Percentiles rank a stretch among this genome's conserved stretches.
phyloP scores from a whole-genome alignment of 1,140 invertebrate genomes.

The Solenopsis invicta region DNA sequence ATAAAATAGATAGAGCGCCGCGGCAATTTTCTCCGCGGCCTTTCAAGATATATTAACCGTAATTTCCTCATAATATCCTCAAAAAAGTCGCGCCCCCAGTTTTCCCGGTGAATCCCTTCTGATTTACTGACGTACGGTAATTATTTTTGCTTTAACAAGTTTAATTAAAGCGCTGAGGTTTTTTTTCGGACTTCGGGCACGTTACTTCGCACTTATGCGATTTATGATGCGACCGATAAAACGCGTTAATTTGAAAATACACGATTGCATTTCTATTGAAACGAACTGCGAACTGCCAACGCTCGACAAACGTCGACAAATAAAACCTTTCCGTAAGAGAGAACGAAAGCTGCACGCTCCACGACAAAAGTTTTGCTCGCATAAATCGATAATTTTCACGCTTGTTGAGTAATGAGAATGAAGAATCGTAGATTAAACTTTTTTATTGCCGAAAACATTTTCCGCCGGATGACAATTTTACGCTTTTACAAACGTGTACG shows the following conservation, averaged over 20 bases:
- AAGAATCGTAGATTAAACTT: neutral
- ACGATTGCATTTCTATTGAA: conserved; percentile 7
- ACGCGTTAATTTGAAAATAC: neutral
- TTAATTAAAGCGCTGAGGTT: neutral
- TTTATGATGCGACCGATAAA: neutral
- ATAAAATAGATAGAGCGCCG: neutral
- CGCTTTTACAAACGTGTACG: neutral
- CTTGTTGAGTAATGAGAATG: neutral
- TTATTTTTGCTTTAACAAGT: neutral
- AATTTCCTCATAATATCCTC: conserved; percentile 4
- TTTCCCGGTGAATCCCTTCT: neutral
- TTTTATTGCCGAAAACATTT: conserved; percentile 17
- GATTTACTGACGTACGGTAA: neutral
- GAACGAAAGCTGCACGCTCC: neutral
- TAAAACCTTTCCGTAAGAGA: conserved; percentile 16
- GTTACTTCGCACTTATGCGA: neutral
- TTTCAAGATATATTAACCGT: neutral
- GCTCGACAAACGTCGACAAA: neutral
- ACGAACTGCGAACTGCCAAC: neutral
- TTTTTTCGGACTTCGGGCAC: neutral
- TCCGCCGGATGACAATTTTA: neutral
- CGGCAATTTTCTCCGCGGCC: neutral
- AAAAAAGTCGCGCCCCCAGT: neutral
- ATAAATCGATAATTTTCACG: neutral
- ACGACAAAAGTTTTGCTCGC: neutral